Evolutionary conservation across 2,797 vertebrate species (phyloP).

Genomic region (Acridotheres tristis): DNA sequence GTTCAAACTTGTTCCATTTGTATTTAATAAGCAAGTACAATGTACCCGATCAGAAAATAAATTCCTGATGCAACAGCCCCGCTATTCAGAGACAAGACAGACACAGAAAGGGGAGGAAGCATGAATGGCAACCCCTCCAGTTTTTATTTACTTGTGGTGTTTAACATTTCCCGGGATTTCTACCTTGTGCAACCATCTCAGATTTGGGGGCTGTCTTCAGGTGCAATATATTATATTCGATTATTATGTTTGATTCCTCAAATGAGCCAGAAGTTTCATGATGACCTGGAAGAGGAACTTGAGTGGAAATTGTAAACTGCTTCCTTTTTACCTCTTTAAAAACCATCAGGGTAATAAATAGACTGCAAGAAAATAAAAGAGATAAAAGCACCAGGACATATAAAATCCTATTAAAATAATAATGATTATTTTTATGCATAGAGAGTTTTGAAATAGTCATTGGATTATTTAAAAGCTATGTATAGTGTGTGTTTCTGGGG

Average conservation of each 20-base stretch:
- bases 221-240: background rate
- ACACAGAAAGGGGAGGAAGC: background rate
- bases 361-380: background rate
- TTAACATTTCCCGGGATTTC: background rate
- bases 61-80: background rate
- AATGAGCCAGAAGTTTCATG: background rate
- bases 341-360: background rate
- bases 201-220: background rate
- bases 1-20: background rate
- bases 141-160: background rate
- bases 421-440: background rate
- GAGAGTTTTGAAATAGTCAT: background rate
- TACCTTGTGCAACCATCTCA: background rate
- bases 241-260: background rate
- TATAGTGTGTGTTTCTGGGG: background rate
- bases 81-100: background rate
- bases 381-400: background rate
- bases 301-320: background rate
- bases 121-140: fast-evolving
- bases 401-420: background rate
- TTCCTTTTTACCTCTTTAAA: background rate
- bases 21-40: background rate
- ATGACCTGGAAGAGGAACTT: background rate
- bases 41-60: background rate
- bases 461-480: background rate